These are phyloP conservation scores for Gryon sp. DNA, from an alignment of 1,140 invertebrate genomes.

Conservation along the genomic window DNA sequence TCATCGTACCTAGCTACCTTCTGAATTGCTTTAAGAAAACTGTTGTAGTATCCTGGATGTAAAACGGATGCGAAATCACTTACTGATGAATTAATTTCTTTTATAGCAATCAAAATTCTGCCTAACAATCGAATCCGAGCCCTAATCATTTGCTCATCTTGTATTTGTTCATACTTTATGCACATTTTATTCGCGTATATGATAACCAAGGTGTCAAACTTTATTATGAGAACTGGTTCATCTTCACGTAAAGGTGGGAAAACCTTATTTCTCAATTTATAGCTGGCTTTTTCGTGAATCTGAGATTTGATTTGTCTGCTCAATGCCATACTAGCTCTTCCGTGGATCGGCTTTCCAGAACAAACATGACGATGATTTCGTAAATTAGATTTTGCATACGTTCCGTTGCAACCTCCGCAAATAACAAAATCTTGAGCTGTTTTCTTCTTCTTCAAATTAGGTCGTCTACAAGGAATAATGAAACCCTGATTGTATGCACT, in stretches of 20 bases:
- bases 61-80: conserved; percentile 9
- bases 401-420: neutral
- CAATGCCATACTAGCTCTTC: neutral
- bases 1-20: conserved; percentile 1
- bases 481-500: neutral
- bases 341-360: neutral
- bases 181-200: conserved; percentile 36
- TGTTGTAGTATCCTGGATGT: neutral
- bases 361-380: neutral
- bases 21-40: conserved; percentile 1
- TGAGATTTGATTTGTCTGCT: neutral
- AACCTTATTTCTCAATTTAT: conserved; percentile 2
- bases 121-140: neutral
- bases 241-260: conserved; percentile 24
- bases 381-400: neutral
- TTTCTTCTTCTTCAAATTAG: neutral
- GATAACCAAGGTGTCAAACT: conserved; percentile 10
- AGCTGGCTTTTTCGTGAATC: conserved; percentile 8
- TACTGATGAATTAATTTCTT: neutral
- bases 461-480: neutral
- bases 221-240: neutral
- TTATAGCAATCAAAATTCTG: conserved; percentile 2
- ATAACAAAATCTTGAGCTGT: neutral
- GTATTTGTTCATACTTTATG: conserved; percentile 6
- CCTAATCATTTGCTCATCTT: conserved; percentile 8